phyloP scores from a whole-genome alignment of 2,888 invertebrate genomes.

The Neuroscelio doddi region DNA sequence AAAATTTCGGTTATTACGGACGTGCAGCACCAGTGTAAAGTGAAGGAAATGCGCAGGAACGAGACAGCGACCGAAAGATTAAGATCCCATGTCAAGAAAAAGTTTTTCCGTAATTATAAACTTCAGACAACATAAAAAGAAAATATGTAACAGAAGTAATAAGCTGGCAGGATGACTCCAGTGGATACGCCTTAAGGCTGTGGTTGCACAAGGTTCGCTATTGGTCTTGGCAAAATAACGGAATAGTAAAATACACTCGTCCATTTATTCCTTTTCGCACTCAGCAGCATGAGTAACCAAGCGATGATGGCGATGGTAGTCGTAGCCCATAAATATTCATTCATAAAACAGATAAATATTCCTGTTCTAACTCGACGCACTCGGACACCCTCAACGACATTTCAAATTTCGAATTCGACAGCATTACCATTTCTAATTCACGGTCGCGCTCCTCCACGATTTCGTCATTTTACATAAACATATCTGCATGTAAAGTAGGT shows the following conservation, averaged over 20 bases:
- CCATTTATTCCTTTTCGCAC: constrained; percentile 10
- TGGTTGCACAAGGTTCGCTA: too few relatives aligned
- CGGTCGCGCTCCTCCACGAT: too few relatives aligned
- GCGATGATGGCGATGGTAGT: constrained; percentile 11
- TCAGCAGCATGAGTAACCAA: constrained; percentile 1
- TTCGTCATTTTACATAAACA: too few relatives aligned
- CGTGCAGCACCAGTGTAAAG: constrained; percentile 22
- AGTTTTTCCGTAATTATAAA: constrained; percentile 30
- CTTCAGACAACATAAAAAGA: constrained; percentile 34
- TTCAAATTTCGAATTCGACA: constrained; percentile 5
- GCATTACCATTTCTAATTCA: too few relatives aligned
- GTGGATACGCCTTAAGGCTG: too few relatives aligned
- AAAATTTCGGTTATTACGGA: constrained; percentile 26
- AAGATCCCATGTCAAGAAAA: constrained; percentile 1
- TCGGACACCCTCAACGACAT: constrained; percentile 5
- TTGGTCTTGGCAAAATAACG: constrained; percentile 31
- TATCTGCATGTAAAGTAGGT: too few relatives aligned
- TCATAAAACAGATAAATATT: constrained; percentile 46
- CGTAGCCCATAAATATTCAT: constrained; percentile 48
- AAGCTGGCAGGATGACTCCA: constrained; percentile 34
- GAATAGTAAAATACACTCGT: constrained; percentile 14
- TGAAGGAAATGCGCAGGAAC: constrained; percentile 9
- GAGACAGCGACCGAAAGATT: constrained; percentile 18
- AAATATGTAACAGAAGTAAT: constrained; percentile 35
- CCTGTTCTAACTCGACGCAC: constrained; percentile 14